Evolutionary conservation across 2,113 vertebrate genomes (phyloP).

Genomic region (Tenrec ecaudatus): DNA sequence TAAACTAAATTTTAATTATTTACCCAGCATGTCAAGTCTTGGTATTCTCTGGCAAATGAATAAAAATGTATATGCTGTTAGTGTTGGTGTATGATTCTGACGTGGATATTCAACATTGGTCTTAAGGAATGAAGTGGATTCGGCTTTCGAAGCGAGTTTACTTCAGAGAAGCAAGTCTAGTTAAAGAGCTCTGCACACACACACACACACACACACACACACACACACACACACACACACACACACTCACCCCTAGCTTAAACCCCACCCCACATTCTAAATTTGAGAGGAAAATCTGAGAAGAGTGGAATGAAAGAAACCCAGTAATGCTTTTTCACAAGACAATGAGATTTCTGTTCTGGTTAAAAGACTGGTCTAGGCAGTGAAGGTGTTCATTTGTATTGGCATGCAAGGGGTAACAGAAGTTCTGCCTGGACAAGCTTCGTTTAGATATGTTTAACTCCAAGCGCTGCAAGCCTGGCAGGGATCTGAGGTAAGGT

Average conservation of each 20-base stretch:
- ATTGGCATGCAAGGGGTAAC: not conserved
- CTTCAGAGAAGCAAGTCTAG: not conserved
- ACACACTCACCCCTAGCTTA: no score
- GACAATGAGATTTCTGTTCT: constrained; percentile 68
- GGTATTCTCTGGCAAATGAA: constrained; percentile 49
- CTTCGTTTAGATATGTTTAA: accelerated
- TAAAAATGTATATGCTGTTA: constrained; percentile 2
- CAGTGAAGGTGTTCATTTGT: constrained; percentile 27
- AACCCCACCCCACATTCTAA: not conserved
- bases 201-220: no score
- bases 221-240: no score
- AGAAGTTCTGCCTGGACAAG: constrained; percentile 67
- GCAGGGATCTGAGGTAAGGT: not conserved
- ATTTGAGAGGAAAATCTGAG: not conserved
- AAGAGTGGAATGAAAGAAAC: not conserved
- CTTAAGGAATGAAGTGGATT: not conserved
- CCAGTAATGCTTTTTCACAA: not conserved
- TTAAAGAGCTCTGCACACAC: no score
- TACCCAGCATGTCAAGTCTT: constrained; percentile 46
- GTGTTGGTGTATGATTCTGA: not conserved
- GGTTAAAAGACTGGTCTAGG: constrained; percentile 43
- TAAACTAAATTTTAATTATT: constrained; percentile 26
- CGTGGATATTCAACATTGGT: not conserved
- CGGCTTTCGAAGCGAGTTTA: not conserved
- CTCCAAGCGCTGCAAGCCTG: not conserved